These are phyloP conservation scores for Crypturellus undulatus DNA, from an alignment of 2,113 vertebrate genomes.

Conservation along the genomic window DNA sequence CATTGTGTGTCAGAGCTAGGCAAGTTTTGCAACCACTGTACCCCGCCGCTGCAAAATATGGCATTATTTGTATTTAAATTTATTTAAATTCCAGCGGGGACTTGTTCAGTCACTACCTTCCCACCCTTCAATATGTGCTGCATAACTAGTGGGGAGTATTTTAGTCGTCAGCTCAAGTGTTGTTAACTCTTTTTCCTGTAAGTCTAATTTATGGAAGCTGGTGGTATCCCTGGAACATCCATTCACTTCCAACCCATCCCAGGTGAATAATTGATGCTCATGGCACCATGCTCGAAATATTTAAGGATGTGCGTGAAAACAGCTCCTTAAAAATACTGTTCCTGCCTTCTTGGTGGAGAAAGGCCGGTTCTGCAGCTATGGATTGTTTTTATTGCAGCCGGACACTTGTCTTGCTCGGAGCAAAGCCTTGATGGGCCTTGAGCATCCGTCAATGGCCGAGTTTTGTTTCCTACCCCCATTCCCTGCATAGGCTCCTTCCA, in stretches of 20 bases:
- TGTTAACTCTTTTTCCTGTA: not conserved
- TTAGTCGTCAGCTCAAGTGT: not conserved
- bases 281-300: not conserved
- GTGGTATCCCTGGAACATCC: not conserved
- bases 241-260: not conserved
- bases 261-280: not conserved
- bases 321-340: not conserved
- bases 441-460: not conserved
- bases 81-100: not conserved
- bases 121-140: not conserved
- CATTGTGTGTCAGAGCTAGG: not conserved
- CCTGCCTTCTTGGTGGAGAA: not conserved
- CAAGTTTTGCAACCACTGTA: fast-evolving
- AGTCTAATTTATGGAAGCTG: not conserved
- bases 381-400: not conserved
- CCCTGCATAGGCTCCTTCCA: not conserved
- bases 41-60: not conserved
- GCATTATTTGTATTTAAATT: not conserved
- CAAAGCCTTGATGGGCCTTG: not conserved
- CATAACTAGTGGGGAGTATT: not conserved
- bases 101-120: not conserved
- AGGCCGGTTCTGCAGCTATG: not conserved
- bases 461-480: not conserved
- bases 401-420: not conserved
- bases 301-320: not conserved